Evolutionary conservation across 2,797 vertebrate genomes (phyloP), one percentile per base, ranked within the genome.

Genomic region (Lithobates sylvaticus): DNA sequence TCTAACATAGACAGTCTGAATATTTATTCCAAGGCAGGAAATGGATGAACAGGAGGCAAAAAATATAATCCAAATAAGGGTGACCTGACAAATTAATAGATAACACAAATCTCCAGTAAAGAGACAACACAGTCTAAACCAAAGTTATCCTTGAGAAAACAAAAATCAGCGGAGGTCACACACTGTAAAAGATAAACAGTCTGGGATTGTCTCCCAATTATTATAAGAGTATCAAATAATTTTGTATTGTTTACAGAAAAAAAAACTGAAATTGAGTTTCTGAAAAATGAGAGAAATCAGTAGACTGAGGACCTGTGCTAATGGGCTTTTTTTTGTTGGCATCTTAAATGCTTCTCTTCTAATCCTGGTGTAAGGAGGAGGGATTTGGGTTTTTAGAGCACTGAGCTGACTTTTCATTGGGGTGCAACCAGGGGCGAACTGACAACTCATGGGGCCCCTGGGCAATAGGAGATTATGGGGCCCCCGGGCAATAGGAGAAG

Each of bases 51-150:
- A 58, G 71, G 50, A 75, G n/a, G 34, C 26, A 5, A 18, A 54
- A 82, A 71, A 42, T 34, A 82, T 10, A 70, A 69, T 58, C 50
- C 27, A 77, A 71, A 71, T 73, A 86, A 58, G 65, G 27, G 42
- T 8, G 70, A 81, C 85, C 65, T 23, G 54, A 54, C 74, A 39
- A 77, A 73, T 72, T 10, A 77, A 47, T 77, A 23, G 72, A 81
- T 71, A 81, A 34, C 12, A 72, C 36, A 76, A 29, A 76, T 77
- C 44, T 82, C 27, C 18, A 23, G 32, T 27, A 26, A 65, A 23
- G 32, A 18, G 27, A 86, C 18, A 58, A 54, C 2, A 10, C 70
- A 82, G 84, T 79, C 84, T 85, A 85, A 85, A 85, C 84, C 68
- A 10, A 29, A 42, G 54, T 47, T 44, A 84, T 84, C 83, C 83